phyloP scores from a whole-genome alignment of 2,888 invertebrate species.

The Gonocerus acuteangulatus region DNA sequence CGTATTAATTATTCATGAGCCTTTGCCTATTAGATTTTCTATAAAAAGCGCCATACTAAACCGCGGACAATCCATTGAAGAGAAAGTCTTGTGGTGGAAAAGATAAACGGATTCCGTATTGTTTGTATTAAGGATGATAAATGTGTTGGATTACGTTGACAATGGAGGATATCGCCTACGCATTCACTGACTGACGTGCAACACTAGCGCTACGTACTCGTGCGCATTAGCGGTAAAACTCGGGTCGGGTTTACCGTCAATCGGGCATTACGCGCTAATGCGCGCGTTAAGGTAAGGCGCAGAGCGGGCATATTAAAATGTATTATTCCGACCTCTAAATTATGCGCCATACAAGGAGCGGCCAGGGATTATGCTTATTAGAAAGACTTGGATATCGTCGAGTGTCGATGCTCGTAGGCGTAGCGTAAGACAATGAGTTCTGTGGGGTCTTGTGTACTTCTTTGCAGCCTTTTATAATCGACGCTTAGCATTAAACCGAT shows the following conservation, averaged over 20 bases:
- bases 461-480: too few species aligned
- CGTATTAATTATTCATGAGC: too few species aligned
- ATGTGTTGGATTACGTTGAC: conserved; percentile 9
- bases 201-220: background rate
- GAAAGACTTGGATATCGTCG: conserved; percentile 20
- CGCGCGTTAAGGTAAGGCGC: background rate
- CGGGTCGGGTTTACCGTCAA: too few species aligned
- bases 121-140: conserved; percentile 18
- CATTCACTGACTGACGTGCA: conserved; percentile 2
- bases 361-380: conserved; percentile 27
- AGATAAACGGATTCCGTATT: background rate
- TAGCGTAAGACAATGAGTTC: conserved; percentile 5
- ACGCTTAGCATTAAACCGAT: too few species aligned
- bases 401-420: conserved; percentile 32
- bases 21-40: too few species aligned
- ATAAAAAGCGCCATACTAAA: too few species aligned
- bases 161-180: conserved; percentile 9
- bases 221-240: too few species aligned
- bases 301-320: conserved; percentile 29
- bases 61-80: background rate
- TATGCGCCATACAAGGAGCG: conserved; percentile 34
- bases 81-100: conserved; percentile 5
- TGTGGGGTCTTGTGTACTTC: background rate
- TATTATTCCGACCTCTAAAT: conserved; percentile 34
- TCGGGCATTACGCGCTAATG: too few species aligned